Conservation (phyloP, 2,797 vertebrate genomes). For the Pangasius mekongensis region DNA sequence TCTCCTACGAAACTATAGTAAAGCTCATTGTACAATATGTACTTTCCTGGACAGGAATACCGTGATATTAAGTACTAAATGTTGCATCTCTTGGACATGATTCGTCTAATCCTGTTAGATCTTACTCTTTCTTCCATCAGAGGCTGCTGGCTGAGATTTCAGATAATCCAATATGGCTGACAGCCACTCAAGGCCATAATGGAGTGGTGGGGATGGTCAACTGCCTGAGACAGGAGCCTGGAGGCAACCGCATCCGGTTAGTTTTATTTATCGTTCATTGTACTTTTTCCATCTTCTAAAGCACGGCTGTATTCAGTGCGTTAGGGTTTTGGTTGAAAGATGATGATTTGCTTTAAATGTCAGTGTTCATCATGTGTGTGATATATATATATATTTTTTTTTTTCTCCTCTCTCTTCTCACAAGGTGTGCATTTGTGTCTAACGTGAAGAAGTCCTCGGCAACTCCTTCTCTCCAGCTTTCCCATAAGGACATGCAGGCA, state of each 20-base stretch:
- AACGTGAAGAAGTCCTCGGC: conserved; percentile 76
- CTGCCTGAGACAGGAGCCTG: conserved; percentile 91
- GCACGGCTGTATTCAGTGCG: background rate
- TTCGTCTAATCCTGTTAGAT: background rate
- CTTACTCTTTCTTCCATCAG: conserved; percentile 58
- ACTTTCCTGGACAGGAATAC: background rate
- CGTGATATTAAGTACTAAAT: background rate
- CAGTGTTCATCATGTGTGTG: background rate
- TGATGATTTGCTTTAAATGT: background rate
- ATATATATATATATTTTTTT: too few relatives aligned
- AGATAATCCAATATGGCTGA: conserved; percentile 84
- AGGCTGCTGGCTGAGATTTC: conserved; percentile 72
- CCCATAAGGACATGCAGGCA: conserved; percentile 74
- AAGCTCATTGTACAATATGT: background rate
- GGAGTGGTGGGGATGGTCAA: conserved; percentile 95
- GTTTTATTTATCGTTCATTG: conserved; percentile 18
- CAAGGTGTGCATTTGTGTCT: conserved; percentile 89
- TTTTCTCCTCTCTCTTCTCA: conserved; percentile 1
- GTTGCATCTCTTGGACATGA: background rate
- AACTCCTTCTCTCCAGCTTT: conserved; percentile 65
- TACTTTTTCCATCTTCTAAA: background rate
- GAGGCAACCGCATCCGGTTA: conserved; percentile 89
- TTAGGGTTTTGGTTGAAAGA: background rate
- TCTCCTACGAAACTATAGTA: background rate
- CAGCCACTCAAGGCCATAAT: conserved; percentile 77